Base-by-base conservation (phyloP, 2,113 vertebrate species). In the Hippocampus comes region DNA sequence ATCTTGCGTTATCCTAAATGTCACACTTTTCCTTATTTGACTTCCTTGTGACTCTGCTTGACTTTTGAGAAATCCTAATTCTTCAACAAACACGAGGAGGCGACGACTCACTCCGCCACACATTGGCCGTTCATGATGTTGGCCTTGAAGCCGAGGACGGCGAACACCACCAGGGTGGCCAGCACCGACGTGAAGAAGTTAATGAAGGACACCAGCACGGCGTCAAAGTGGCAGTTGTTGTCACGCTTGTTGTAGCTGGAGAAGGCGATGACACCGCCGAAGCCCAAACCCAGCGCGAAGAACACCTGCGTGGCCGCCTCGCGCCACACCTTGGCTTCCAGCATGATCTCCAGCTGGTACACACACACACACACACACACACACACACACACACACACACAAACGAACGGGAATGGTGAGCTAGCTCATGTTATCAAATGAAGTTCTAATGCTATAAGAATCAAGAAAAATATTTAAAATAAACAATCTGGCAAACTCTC, bases 151-250 rank as follows among this genome's bases (percentile, higher is more conserved):
- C 97, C 97, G 80, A 99, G 91, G 82, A 99, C 96, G 11, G 96
- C 96, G 82, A 99, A 99, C 87, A 99, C 97, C 87, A 99, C 97
- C 91, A 99, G 84, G 6, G 97, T 99, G 82, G 97, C 97, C 91
- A 99, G 91, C 79, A 99, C 93, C 38, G 97, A 99, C 67, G 97
- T 99, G 91, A 99, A 95, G 92, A 99, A 99, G 82, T 99, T 99
- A 91, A 99, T 96, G 60, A 98, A 94, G 70, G 97, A 95, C 88
- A 99, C 97, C 79, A 99, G 89, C 65, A 99, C 94, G 74, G 97
- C 97, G 67, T 99, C 97, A 20, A 99, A 98, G 89, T 99, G 97
- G 92, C 97, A 99, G 93, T 99, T 98, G 94, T 98, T 99, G 92
- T 98, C 94, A 78, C 95, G 94, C 89, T 98, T 99, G 94, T 99